Evolutionary conservation across 2,888 invertebrate species (phyloP).

Genomic region (Labia minor): DNA sequence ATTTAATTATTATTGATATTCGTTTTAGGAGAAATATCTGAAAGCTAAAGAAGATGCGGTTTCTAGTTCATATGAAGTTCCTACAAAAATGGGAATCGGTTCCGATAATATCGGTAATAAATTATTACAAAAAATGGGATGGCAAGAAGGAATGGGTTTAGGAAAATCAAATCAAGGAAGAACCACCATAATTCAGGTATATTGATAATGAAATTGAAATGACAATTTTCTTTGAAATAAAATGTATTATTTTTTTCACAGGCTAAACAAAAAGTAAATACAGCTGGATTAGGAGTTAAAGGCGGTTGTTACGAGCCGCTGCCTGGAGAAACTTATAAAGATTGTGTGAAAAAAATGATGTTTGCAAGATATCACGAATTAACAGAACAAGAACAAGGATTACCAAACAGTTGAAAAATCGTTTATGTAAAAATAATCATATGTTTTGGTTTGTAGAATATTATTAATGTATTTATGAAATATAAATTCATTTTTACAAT

Average conservation of each 20-base stretch:
- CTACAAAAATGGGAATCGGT: slow-evolving; percentile 58
- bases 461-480: not conserved
- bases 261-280: slow-evolving; percentile 53
- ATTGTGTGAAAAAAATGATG: slow-evolving; percentile 82
- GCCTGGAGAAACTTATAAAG: slow-evolving; percentile 77
- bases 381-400: slow-evolving; percentile 39
- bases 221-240: not conserved
- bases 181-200: slow-evolving; percentile 82
- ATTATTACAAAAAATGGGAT: slow-evolving; percentile 96
- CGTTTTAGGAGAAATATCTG: slow-evolving; percentile 50
- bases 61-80: slow-evolving; percentile 38
- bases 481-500: no score
- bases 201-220: slow-evolving; percentile 14
- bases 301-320: slow-evolving; percentile 63
- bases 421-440: not conserved
- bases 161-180: slow-evolving; percentile 88
- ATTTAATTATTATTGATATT: no score
- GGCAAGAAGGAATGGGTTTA: slow-evolving; percentile 93
- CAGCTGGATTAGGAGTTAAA: slow-evolving; percentile 80
- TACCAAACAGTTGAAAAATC: not conserved
- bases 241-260: slow-evolving; percentile 31
- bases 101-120: slow-evolving; percentile 90
- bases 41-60: slow-evolving; percentile 41
- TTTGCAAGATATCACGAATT: slow-evolving; percentile 77
- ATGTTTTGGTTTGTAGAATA: not conserved